Evolutionary conservation across 1,140 invertebrate species (phyloP).

Genomic region (Sycobia sp.): DNA sequence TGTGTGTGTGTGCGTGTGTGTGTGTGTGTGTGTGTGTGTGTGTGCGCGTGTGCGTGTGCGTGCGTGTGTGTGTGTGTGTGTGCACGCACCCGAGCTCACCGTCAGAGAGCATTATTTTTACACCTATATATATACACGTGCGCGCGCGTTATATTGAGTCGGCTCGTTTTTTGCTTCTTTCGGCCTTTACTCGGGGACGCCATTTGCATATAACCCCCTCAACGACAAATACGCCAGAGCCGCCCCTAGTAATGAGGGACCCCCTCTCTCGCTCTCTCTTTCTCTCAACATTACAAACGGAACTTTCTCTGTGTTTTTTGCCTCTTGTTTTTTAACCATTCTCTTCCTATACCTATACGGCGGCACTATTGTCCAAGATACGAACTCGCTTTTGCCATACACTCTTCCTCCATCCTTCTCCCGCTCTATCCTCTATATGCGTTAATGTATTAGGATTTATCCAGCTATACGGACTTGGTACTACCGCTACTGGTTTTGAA

Average conservation of each 20-base stretch:
- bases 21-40: no score
- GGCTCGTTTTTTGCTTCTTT: constrained; percentile 48
- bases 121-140: constrained; percentile 38
- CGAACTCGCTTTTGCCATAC: neutral
- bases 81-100: neutral
- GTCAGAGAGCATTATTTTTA: constrained; percentile 53
- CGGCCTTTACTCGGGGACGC: constrained; percentile 45
- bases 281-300: neutral
- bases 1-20: no score
- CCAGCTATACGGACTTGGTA: constrained; percentile 9
- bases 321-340: constrained; percentile 50
- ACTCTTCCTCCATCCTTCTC: neutral
- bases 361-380: neutral
- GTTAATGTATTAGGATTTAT: constrained; percentile 33
- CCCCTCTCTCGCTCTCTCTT: no score
- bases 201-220: constrained; percentile 60
- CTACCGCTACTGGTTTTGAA: neutral
- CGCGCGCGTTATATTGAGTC: constrained; percentile 36
- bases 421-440: constrained; percentile 2
- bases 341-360: neutral
- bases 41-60: no score
- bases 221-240: constrained; percentile 58
- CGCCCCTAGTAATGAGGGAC: constrained; percentile 56
- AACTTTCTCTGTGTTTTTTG: constrained; percentile 42
- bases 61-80: neutral